These are phyloP conservation scores for Lepidurus arcticus DNA, from an alignment of 1,140 invertebrate genomes.

Conservation along the genomic window DNA sequence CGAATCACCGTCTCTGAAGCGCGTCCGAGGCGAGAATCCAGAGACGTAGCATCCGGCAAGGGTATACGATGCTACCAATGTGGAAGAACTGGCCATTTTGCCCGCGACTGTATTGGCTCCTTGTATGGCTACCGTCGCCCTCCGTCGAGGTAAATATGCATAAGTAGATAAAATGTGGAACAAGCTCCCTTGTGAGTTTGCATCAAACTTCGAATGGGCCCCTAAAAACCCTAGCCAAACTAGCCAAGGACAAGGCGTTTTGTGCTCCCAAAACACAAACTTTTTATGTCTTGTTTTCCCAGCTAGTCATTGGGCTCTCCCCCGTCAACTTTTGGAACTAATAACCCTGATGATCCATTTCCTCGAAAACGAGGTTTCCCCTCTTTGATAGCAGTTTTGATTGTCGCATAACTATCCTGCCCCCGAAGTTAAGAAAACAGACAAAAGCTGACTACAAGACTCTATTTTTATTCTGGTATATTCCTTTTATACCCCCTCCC, in stretches of 20 bases:
- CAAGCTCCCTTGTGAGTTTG: neutral
- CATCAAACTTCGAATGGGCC: neutral
- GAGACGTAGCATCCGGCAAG: conserved; percentile 12
- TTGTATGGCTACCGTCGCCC: conserved; percentile 1
- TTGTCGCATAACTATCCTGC: conserved; percentile 10
- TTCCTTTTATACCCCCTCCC: neutral
- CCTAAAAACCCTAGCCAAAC: neutral
- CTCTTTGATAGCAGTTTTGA: neutral
- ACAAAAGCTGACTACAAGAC: neutral
- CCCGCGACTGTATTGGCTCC: conserved; percentile 51
- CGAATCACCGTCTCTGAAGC: conserved; percentile 15
- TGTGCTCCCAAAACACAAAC: neutral
- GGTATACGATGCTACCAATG: conserved; percentile 55
- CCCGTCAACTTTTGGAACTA: neutral
- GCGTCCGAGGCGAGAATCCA: neutral
- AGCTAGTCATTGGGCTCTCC: too few relatives aligned
- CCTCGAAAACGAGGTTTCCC: neutral
- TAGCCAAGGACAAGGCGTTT: neutral
- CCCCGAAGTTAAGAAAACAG: neutral
- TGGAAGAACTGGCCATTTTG: conserved; percentile 58
- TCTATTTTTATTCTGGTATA: too few relatives aligned
- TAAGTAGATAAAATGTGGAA: neutral
- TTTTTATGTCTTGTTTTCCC: neutral
- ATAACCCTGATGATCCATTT: conserved; percentile 11
- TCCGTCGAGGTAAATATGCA: conserved; percentile 14